These are phyloP conservation scores for Anthoscopus minutus DNA, from an alignment of 2,113 vertebrate species.

Conservation along the genomic window DNA sequence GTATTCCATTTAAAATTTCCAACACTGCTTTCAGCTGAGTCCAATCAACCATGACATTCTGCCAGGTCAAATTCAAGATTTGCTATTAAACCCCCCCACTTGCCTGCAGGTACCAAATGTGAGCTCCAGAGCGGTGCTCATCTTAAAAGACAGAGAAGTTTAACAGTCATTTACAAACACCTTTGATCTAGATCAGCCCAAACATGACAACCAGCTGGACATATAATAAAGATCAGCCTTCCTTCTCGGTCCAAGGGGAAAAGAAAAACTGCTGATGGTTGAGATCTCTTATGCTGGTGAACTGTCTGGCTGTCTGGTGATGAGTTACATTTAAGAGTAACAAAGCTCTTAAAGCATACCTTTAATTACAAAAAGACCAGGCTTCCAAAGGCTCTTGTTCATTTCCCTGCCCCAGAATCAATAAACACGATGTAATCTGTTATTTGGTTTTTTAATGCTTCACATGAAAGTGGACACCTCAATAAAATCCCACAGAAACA, in stretches of 20 bases:
- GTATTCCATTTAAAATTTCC: neutral
- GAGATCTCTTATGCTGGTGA: neutral
- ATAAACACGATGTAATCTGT: neutral
- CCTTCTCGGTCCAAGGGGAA: neutral
- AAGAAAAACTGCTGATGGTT: neutral
- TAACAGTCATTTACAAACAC: neutral
- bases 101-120: neutral
- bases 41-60: neutral
- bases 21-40: neutral
- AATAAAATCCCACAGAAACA: neutral
- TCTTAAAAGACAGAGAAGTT: neutral
- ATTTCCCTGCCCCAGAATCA: neutral
- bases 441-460: neutral
- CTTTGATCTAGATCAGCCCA: neutral
- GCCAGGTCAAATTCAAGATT: neutral
- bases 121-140: neutral
- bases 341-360: neutral
- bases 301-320: neutral
- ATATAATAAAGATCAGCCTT: neutral
- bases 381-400: neutral
- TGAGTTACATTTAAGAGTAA: neutral
- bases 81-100: neutral
- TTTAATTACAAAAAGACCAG: neutral
- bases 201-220: neutral
- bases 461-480: neutral